These are phyloP conservation scores for Petrocephalus schoutedeni DNA, from an alignment of 2,797 vertebrate species.

Conservation along the genomic window DNA sequence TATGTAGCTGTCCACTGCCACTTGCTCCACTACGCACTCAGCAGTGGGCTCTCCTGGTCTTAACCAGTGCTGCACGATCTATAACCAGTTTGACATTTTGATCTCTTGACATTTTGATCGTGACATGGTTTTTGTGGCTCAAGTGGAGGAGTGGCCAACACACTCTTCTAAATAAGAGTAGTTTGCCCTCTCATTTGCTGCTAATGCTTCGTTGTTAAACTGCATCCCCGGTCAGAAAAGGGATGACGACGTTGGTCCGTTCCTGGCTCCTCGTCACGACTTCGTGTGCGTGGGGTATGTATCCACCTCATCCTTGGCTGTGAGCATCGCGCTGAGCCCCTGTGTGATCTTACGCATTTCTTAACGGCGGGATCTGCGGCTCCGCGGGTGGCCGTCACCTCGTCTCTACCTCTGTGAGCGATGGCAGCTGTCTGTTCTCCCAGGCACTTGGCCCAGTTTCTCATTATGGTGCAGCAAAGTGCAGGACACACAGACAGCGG, in stretches of 20 bases:
- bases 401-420: not conserved
- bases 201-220: not conserved
- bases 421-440: not conserved
- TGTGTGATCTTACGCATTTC: no score
- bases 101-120: not conserved
- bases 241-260: not conserved
- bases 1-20: not conserved
- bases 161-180: no score
- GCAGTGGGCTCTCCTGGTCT: not conserved
- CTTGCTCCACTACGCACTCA: not conserved
- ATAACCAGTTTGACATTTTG: not conserved
- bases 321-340: no score
- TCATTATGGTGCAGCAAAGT: not conserved
- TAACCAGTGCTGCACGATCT: not conserved
- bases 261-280: not conserved
- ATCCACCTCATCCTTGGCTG: not conserved
- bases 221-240: not conserved
- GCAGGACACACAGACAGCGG: not conserved
- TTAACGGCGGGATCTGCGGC: not conserved
- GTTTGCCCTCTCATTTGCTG: not conserved
- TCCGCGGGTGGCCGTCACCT: not conserved
- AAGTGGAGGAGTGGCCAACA: not conserved
- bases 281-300: not conserved
- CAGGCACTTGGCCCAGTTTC: not conserved
- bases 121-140: not conserved